Evolutionary conservation across 2,113 vertebrate species (phyloP), one percentile per base, ranked within the genome.

Genomic region (Rhabdornis inornatus): DNA sequence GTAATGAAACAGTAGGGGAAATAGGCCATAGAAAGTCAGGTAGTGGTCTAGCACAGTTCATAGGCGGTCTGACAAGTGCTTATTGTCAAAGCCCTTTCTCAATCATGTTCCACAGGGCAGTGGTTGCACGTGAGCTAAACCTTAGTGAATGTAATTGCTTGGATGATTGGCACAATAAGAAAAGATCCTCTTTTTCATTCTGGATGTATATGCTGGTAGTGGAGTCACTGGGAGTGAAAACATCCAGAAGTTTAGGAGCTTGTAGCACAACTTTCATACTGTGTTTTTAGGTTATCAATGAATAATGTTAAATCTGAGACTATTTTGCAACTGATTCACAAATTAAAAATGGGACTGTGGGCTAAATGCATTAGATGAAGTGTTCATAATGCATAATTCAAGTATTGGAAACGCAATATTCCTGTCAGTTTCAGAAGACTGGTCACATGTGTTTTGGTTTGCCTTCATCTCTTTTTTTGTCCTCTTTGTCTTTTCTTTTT

Each of bases 381-480:
- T 66, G 80, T 75, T 96, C 56, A 83, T 77, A 88, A 74, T 86
- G 40, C 7, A 76, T 83, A 86, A 91, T 85, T 94, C 63, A 90
- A 87, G 44, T 75, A 69, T 16, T 69, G 53, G 66, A 89, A 91
- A 77, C 75, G 8, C 37, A 87, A n/a, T 77, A 88, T 70, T 88
- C 71, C 27, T 35, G 64, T 33, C 64, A 77, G 33, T 85, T 94
- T 90, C 47, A 53, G 83, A 91, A 60, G n/a, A 45, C 6, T 76
- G 50, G 13, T 55, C 2, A 1, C 69, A 21, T 18, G 9, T 66
- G 39, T 22, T 90, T 88, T 33, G 13, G 23, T 69, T 87, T 85
- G 28, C 15, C 61, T 76, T 83, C 9, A 55, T 45, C 21, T 68
- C 6, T 22, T 25, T 44, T 69, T 64, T 31, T 52, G n/a, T 22